A percentile compares a stretch with the other conserved stretches of the same genome.
phyloP scores from a whole-genome alignment of 2,797 vertebrate genomes.

The Enteromius argenteus region DNA sequence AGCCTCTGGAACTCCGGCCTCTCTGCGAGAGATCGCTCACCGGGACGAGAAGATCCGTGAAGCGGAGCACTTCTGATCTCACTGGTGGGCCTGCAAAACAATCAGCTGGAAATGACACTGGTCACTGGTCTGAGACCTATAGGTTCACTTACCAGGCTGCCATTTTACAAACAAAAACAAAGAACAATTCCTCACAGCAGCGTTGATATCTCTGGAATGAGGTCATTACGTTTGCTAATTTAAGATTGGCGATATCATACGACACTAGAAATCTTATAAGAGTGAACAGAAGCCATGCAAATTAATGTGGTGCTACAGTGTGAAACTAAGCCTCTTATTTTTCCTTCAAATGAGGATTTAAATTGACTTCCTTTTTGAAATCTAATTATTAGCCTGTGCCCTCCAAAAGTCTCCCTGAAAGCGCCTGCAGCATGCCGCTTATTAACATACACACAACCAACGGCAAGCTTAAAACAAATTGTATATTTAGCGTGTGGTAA shows the following conservation, averaged over 20 bases:
- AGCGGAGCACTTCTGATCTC: slow-evolving; percentile 43
- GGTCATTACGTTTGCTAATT: slow-evolving; percentile 56
- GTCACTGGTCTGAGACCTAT: slow-evolving; percentile 28
- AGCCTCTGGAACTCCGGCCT: slow-evolving; percentile 74
- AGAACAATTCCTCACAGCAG: neutral
- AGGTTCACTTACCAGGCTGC: slow-evolving; percentile 5
- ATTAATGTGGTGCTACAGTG: slow-evolving; percentile 74
- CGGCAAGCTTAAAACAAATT: slow-evolving; percentile 85
- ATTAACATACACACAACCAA: slow-evolving; percentile 84
- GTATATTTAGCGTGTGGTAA: slow-evolving; percentile 84
- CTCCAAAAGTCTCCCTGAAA: slow-evolving; percentile 81
- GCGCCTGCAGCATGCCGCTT: slow-evolving; percentile 73
- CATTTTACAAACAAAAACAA: slow-evolving; percentile 47
- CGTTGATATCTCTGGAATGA: slow-evolving; percentile 34
- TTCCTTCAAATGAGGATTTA: slow-evolving; percentile 80
- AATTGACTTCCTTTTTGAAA: slow-evolving; percentile 82
- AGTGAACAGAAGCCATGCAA: slow-evolving; percentile 74
- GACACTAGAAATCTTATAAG: slow-evolving; percentile 61
- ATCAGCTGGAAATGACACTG: slow-evolving; percentile 41
- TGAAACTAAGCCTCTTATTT: slow-evolving; percentile 81
- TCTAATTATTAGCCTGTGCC: slow-evolving; percentile 82
- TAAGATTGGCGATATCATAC: slow-evolving; percentile 49
- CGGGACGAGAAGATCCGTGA: slow-evolving; percentile 51
- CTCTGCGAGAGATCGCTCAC: slow-evolving; percentile 66
- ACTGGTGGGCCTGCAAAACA: slow-evolving; percentile 39